phyloP scores from a whole-genome alignment of 2,113 vertebrate genomes.

The Nycticorax nycticorax region DNA sequence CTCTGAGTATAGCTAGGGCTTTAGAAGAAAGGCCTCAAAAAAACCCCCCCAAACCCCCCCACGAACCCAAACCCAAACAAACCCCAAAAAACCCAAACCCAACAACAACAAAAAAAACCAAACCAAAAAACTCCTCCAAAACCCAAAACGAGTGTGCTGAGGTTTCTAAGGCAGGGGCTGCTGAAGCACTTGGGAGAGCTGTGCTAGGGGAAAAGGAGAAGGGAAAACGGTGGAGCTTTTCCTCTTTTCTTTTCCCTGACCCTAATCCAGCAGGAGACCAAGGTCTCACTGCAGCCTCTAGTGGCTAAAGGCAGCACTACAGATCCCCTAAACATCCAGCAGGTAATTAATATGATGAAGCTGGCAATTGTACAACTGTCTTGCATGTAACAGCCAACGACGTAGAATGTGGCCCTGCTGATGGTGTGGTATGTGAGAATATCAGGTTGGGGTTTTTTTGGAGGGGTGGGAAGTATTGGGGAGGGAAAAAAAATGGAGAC shows the following conservation, averaged over 20 bases:
- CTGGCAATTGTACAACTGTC: background rate
- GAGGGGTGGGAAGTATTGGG: background rate
- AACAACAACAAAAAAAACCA: too few species aligned
- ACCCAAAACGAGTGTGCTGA: background rate
- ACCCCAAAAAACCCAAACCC: background rate
- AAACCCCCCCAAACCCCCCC: background rate
- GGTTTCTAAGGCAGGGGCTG: background rate
- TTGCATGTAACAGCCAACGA: fast-evolving
- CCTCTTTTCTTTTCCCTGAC: background rate
- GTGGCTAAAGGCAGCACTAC: background rate
- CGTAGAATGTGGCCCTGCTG: background rate
- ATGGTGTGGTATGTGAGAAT: background rate
- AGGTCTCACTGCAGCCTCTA: background rate
- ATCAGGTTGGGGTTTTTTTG: background rate
- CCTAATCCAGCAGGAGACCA: background rate
- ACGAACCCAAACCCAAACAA: background rate
- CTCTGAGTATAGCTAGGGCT: background rate
- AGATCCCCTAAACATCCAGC: background rate
- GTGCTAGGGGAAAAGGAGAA: background rate
- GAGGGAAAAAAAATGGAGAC: background rate
- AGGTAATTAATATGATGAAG: background rate
- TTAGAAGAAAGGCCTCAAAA: background rate
- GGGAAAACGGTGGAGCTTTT: background rate
- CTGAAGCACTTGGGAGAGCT: background rate
- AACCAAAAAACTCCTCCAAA: too few species aligned